These are phyloP conservation scores for Plecotus auritus DNA, from an alignment of 2,113 vertebrate species.

Conservation along the genomic window DNA sequence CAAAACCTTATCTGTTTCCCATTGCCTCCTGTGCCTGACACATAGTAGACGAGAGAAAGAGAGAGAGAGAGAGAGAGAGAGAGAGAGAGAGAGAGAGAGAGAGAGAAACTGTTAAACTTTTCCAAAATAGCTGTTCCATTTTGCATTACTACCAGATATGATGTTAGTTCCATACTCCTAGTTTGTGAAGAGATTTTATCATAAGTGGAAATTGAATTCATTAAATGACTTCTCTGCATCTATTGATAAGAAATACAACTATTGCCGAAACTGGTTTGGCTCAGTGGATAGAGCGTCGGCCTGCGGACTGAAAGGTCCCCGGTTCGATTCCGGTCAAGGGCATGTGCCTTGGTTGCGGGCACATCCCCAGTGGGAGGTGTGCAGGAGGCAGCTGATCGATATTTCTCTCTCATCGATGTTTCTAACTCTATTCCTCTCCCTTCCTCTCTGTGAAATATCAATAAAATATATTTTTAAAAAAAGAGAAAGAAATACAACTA, in stretches of 20 bases:
- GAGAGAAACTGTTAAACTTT: neutral
- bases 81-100: neutral
- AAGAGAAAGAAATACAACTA: neutral
- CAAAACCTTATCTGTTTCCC: neutral
- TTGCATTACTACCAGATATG: neutral
- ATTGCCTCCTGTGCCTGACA: neutral
- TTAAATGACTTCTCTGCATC: neutral
- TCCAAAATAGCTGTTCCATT: neutral
- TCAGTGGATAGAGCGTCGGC: too few species aligned
- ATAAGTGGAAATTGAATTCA: neutral
- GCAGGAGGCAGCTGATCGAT: too few species aligned
- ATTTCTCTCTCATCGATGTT: too few species aligned
- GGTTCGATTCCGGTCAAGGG: too few species aligned
- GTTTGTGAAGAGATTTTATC: neutral
- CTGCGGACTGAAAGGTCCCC: too few species aligned
- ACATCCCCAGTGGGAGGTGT: too few species aligned
- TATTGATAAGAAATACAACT: neutral
- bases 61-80: neutral
- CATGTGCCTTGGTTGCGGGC: too few species aligned
- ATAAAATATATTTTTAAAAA: too few species aligned
- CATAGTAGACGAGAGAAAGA: neutral
- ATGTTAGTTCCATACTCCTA: neutral
- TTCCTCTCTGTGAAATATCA: too few species aligned
- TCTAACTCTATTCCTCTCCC: too few species aligned
- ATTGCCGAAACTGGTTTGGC: too few species aligned